phyloP scores from a whole-genome alignment of 2,113 vertebrate species.

The Xiphophorus hellerii region DNA sequence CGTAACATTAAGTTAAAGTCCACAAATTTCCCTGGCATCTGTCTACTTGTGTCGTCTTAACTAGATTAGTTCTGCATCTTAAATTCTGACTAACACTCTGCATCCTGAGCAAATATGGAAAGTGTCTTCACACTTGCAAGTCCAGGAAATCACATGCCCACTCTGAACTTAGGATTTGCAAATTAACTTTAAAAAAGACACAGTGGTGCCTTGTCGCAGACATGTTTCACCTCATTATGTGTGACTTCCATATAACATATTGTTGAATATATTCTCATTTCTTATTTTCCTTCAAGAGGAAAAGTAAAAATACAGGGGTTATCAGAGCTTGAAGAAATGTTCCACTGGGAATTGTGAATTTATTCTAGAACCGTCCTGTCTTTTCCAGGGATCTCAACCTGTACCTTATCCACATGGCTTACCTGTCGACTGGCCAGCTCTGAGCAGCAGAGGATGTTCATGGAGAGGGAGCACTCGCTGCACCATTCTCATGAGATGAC shows the following conservation, averaged over 20 bases:
- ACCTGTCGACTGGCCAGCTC: slow-evolving; percentile 97
- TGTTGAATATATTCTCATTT: not conserved
- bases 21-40: not conserved
- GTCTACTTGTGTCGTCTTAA: not conserved
- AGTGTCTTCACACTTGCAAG: not conserved
- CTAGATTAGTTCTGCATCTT: not conserved
- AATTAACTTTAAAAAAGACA: not conserved
- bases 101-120: not conserved
- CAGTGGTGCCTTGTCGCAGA: no score
- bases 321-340: not conserved
- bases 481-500: slow-evolving; percentile 99
- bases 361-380: not conserved
- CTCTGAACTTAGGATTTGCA: not conserved
- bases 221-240: not conserved
- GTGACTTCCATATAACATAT: not conserved
- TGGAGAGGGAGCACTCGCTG: slow-evolving; percentile 96
- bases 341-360: slow-evolving; percentile 2
- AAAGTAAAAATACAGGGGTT: not conserved
- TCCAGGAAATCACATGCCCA: not conserved
- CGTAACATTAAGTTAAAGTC: no score
- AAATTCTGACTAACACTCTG: not conserved
- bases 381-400: slow-evolving; percentile 86
- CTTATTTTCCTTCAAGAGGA: not conserved
- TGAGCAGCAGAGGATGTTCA: slow-evolving; percentile 98
- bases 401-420: slow-evolving; percentile 96